Conservation (phyloP, 2,888 invertebrate species). For the Petrolisthes cinctipes region DNA sequence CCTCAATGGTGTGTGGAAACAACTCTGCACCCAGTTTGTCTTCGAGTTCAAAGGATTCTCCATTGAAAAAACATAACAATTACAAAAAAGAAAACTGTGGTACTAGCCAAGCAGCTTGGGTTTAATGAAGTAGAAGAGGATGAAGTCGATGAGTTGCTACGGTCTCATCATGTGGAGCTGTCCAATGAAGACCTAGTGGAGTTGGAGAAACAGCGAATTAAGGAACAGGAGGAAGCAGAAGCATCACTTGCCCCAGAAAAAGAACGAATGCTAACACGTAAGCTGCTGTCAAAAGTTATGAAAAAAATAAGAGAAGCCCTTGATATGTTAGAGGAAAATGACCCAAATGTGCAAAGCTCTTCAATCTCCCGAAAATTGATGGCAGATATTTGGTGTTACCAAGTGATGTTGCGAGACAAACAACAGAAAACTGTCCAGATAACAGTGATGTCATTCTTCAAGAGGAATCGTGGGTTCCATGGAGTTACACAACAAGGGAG, state of each 20-base stretch:
- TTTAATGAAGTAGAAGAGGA: not conserved
- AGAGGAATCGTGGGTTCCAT: too few relatives aligned
- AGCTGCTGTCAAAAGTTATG: too few relatives aligned
- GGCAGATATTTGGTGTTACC: too few relatives aligned
- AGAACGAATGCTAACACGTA: too few relatives aligned
- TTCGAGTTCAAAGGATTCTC: not conserved
- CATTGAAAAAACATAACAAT: not conserved
- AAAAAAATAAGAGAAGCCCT: too few relatives aligned
- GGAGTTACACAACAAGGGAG: too few relatives aligned
- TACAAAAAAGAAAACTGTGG: not conserved
- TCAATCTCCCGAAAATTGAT: too few relatives aligned
- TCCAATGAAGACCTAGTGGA: not conserved
- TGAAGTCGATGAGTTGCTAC: not conserved
- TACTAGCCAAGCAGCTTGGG: not conserved
- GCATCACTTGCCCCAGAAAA: not conserved
- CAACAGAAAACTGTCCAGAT: too few relatives aligned
- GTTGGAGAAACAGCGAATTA: not conserved
- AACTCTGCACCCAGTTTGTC: conserved; percentile 17
- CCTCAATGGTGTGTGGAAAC: conserved; percentile 9
- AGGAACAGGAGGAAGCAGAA: not conserved
- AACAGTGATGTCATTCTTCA: too few relatives aligned
- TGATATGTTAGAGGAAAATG: too few relatives aligned
- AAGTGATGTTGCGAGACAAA: too few relatives aligned
- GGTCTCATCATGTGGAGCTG: not conserved
- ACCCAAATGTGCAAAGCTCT: too few relatives aligned